Conservation (phyloP, 2,113 vertebrate genomes). For the Psephotus haematonotus region DNA sequence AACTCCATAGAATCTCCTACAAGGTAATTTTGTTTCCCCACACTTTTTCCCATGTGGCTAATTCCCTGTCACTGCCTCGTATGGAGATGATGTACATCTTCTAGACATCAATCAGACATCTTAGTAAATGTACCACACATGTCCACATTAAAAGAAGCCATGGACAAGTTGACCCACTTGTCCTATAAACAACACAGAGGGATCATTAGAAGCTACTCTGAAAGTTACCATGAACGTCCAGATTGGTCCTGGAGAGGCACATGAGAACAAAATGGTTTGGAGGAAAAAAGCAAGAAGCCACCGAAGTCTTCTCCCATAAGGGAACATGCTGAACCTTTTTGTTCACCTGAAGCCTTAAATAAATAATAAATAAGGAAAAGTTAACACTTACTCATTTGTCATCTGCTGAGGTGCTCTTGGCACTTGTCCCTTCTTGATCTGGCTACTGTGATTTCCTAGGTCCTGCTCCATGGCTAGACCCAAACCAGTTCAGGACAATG, state of each 20-base stretch:
- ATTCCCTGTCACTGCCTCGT: not conserved
- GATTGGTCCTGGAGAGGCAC: constrained; percentile 33
- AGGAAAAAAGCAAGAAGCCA: constrained; percentile 15
- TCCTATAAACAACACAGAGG: constrained; percentile 3
- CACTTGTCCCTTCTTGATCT: not conserved
- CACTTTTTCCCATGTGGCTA: not conserved
- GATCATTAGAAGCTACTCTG: constrained; percentile 5
- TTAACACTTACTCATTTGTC: not conserved
- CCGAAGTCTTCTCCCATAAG: not conserved
- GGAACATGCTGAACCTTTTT: not conserved
- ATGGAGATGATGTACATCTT: not conserved
- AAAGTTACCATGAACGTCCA: constrained; percentile 29
- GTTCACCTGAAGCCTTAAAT: constrained; percentile 6
- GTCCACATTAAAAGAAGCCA: not conserved
- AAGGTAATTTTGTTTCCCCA: not conserved
- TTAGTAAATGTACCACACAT: not conserved
- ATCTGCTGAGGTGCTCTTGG: not conserved
- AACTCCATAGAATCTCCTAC: not conserved
- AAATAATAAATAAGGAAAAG: not conserved
- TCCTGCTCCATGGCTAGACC: not conserved
- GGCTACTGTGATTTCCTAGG: not conserved
- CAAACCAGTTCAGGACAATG: not conserved
- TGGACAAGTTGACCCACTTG: not conserved
- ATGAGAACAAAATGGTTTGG: not conserved
- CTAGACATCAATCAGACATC: not conserved